A percentile compares a stretch with the other conserved stretches of the same genome.
Conservation (phyloP, 2,888 invertebrate species). For the Cancer borealis region DNA sequence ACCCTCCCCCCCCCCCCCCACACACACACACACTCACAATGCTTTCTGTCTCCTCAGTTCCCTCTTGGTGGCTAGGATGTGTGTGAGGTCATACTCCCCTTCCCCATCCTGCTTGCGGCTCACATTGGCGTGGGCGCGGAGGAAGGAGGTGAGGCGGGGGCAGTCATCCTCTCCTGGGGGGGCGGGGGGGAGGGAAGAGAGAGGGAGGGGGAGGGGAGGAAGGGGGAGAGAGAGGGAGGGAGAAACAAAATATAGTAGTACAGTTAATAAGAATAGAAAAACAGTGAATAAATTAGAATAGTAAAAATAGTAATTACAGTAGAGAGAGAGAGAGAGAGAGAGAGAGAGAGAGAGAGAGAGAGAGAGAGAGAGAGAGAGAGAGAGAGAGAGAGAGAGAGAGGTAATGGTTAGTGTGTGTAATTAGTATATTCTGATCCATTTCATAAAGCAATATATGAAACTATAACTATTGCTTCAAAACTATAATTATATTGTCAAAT, state of each 20-base stretch:
- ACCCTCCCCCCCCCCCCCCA: neutral
- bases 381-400: neutral
- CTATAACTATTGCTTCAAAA: no score
- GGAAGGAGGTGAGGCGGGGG: slow-evolving; percentile 47
- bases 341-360: neutral
- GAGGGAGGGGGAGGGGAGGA: neutral
- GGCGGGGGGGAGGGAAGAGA: neutral
- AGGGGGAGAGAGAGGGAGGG: neutral
- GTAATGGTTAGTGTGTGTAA: no score
- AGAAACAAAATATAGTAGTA: no score
- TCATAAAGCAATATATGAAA: no score
- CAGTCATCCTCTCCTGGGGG: slow-evolving; percentile 26
- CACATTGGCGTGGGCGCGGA: slow-evolving; percentile 45
- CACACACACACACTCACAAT: slow-evolving; percentile 21
- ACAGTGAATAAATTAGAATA: neutral
- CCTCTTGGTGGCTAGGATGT: slow-evolving; percentile 40
- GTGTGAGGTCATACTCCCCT: neutral
- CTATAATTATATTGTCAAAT: no score
- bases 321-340: neutral
- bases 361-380: neutral
- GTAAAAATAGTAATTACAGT: no score
- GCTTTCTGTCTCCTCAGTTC: slow-evolving; percentile 22
- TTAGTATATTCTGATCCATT: no score
- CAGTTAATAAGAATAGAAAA: no score
- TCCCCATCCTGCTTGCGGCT: slow-evolving; percentile 17